Base-by-base conservation (phyloP, 2,888 invertebrate species). In the Deilephila elpenor region DNA sequence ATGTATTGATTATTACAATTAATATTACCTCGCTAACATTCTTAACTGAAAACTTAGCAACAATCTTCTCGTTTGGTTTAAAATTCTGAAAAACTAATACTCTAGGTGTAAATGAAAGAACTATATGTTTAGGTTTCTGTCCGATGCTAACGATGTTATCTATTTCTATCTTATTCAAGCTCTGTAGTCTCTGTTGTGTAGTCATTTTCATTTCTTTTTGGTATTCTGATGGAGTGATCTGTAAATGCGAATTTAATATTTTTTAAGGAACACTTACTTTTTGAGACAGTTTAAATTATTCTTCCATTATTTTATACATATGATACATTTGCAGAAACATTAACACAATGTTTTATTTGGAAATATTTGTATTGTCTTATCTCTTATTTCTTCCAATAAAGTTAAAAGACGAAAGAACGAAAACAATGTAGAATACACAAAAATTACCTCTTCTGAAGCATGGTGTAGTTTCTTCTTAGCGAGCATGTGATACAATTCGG, bases 31-130 rank as follows among this genome's bases (percentile, higher is more conserved):
- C 91, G 78, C 95, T 94, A 70, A 91, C 91, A 86, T 96, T 96
- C 81, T 91, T 94, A 72, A 96, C 91, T 0, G 91, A 89, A 77
- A 96, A 88, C 70, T 95, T 93, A 0, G 95, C 90, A 29, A 90
- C 89, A 74, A 95, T 92, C 78, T 87, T 89, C 29, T 93, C 91
- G 62, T 95, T 95, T 3, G 93, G 89, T 74, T 91, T 88, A 84
- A 94, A 96, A 84, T 96, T 96, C 88, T 96, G 96, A 79, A 96
- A 96, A 34, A 96, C 87, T 1, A 96, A 83, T 29, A 96, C 82
- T 78, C 88, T 93, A 0, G 96, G 96, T 20, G 90, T 88, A 78
- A 94, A 91, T 0, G 87, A 86, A 14, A 94, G 83, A 61, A 90
- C 86, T 32, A 82, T 76, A 76, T 86, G 86, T 37, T 80, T 84